Base-by-base conservation (phyloP, 2,797 vertebrate genomes). In the Cottoperca gobio region DNA sequence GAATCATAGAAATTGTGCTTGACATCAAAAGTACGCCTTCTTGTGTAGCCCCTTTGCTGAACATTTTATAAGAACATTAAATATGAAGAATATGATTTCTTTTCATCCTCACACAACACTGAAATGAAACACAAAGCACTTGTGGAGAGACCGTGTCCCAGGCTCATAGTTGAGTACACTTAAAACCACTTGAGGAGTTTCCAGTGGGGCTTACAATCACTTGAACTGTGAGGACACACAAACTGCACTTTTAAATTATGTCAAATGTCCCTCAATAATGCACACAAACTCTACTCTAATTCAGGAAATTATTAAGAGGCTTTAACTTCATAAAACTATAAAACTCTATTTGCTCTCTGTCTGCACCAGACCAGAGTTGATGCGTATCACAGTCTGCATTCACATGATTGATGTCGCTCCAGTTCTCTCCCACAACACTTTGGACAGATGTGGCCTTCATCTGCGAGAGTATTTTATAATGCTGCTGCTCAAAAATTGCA, bases 361-460 rank as follows among this genome's bases (percentile, higher is more conserved):
- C 35, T 76, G 42, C 59, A 69, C 8, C 13, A 43, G n/a, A 55
- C 1, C 7, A 13, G 2, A 21, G 26, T 46, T 68, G 80, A 80
- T 73, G 55, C 70, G 52, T 52, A 52, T 80, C 58, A 16, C 57
- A 35, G 33, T 68, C 39, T 46, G 19, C 52, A 66, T 50, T 78
- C 53, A 67, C 54, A 59, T 70, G 54, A 77, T 59, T 46, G 46
- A 71, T 64, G 43, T 58, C 8, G 2, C 60, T 66, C 26, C 67
- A 5, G 45, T 69, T 28, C 60, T 83, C 70, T 70, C 48, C 42
- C 33, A 31, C 67, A 78, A 74, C 81, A 53, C 67, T 83, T 66
- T 85, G 64, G 73, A 86, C 87, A 88, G 87, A 88, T 88, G 87
- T 85, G 79, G 19, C 73, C 52, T 63, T 89, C 77, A 79, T 84